Percentiles rank a stretch among this genome's conserved stretches.
Evolutionary conservation across 2,113 vertebrate species (phyloP).

Genomic region (Pelmatolapia mariae): DNA sequence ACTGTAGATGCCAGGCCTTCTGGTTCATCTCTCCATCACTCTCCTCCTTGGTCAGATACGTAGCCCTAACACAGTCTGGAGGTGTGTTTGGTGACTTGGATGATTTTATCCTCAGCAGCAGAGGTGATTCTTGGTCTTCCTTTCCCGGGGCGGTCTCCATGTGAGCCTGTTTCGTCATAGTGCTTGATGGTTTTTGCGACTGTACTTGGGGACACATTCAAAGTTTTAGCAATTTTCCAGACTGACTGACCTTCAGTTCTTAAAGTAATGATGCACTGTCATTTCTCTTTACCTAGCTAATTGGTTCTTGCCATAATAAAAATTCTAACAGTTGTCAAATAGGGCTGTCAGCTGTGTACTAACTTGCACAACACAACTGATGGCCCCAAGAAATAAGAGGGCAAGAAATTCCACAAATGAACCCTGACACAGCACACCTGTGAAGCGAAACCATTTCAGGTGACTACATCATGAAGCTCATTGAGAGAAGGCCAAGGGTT

Average conservation of each 20-base stretch:
- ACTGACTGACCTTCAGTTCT: background rate
- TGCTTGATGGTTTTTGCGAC: background rate
- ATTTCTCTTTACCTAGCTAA: background rate
- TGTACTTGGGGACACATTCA: background rate
- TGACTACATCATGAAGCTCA: background rate
- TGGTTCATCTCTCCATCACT: background rate
- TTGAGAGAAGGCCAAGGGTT: background rate
- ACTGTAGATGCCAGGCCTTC: rapidly evolving
- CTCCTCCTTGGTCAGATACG: background rate
- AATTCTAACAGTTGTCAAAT: background rate
- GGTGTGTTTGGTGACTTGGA: background rate
- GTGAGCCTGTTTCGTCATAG: background rate
- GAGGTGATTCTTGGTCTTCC: background rate
- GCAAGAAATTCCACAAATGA: background rate
- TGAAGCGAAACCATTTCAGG: background rate
- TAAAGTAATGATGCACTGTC: background rate
- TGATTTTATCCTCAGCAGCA: background rate
- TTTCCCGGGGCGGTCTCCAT: background rate
- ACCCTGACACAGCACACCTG: background rate
- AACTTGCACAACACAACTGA: background rate
- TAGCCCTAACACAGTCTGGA: background rate
- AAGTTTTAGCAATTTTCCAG: background rate
- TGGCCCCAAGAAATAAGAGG: background rate
- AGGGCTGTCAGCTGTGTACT: background rate
- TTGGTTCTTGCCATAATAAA: background rate